Base-by-base conservation (phyloP, 2,113 vertebrate genomes). In the Rhabdomys dilectus region DNA sequence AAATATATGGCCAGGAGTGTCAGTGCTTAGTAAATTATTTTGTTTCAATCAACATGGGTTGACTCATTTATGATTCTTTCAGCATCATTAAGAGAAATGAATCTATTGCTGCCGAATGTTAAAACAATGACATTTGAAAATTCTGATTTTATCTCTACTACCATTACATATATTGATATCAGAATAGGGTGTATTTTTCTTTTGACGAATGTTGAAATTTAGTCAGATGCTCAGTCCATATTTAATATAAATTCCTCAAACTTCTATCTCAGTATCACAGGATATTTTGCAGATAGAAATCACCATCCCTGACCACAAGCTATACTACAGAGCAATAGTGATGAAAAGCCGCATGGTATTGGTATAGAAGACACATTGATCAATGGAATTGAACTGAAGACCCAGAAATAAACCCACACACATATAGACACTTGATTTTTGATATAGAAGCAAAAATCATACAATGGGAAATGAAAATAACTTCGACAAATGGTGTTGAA, bases 41-140 rank as follows among this genome's bases (percentile, higher is more conserved):
- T 13, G 3, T 48, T 51, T 70, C 97, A 95, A 21, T 70, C 29
- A 93, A 0, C 56, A 58, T 48, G 15, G 48, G 34, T 73, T 64
- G 91, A 90, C 56, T 89, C 87, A 7, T 93, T 76, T 88, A 62
- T 91, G 9, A 95, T 88, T 62, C 82, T 8, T 64, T 91, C 34
- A 24, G 66, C 51, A 7, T 64, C 19, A 73, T 53, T 48, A 93
- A 98, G 58, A 84, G 42, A 92, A 95, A 86, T 1, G 0, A 31
- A 53, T 75, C 45, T 93, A 2, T 68, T 85, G 34, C 7, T 95
- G 90, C 80, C 75, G 58, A 92, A 95, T 72, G 39, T 56, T 39
- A 64, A 94, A 48, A 34, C 6, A 29, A 84, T 39, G 42, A 90
- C 3, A 34, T 87, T 70, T 85, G 48, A 91, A 62, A 93, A 64